These are phyloP conservation scores for Trissoscelio sp. DNA, from an alignment of 2,888 invertebrate genomes.

Conservation along the genomic window DNA sequence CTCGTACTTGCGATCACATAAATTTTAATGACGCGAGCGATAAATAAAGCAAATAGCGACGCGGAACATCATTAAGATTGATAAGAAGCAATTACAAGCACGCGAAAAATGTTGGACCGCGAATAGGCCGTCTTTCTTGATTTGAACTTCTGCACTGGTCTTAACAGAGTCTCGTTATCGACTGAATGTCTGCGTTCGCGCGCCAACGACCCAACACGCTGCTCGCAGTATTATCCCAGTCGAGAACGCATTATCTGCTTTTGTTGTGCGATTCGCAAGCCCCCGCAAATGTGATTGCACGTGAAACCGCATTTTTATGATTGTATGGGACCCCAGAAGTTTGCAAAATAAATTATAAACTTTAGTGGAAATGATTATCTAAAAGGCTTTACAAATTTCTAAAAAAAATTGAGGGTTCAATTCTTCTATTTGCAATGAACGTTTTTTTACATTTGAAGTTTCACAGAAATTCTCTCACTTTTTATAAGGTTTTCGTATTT, in stretches of 20 bases:
- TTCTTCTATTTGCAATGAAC: too few relatives aligned
- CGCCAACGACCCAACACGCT: neutral
- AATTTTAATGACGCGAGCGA: conserved; percentile 2
- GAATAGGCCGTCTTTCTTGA: conserved; percentile 13
- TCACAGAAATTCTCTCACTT: too few relatives aligned
- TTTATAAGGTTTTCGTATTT: too few relatives aligned
- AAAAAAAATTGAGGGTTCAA: too few relatives aligned
- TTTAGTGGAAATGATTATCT: too few relatives aligned
- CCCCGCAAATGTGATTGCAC: neutral
- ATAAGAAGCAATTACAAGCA: conserved; percentile 13
- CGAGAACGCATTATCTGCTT: conserved; percentile 8
- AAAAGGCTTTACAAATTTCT: too few relatives aligned
- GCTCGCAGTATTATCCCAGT: neutral
- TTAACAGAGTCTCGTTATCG: conserved; percentile 72
- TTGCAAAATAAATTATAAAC: too few relatives aligned
- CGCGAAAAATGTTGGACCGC: neutral
- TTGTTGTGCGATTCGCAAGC: neutral
- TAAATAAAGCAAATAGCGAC: conserved; percentile 24
- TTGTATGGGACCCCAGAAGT: too few relatives aligned
- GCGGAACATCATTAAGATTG: conserved; percentile 18
- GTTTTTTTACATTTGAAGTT: too few relatives aligned
- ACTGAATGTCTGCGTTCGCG: conserved; percentile 71
- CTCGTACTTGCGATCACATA: neutral
- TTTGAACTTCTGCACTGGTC: conserved; percentile 41
- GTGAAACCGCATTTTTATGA: conserved; percentile 1